These are phyloP conservation scores for Diabrotica virgifera DNA, from an alignment of 1,140 invertebrate species.

Conservation along the genomic window DNA sequence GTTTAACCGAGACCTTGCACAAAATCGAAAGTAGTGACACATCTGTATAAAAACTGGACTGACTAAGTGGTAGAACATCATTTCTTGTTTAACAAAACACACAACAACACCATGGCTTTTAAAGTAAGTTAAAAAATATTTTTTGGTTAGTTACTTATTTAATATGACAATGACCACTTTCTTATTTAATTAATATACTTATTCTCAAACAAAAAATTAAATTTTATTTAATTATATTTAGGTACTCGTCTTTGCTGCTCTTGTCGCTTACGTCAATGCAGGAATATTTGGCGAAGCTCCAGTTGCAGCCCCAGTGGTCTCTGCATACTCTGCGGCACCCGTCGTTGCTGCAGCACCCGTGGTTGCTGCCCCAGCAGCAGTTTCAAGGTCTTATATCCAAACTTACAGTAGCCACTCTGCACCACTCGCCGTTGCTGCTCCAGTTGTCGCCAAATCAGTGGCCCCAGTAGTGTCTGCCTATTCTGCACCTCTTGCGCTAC, in stretches of 20 bases:
- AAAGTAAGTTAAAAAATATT: background rate
- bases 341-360: slow-evolving; percentile 23
- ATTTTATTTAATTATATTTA: slow-evolving; percentile 21
- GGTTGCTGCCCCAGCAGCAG: slow-evolving; percentile 31
- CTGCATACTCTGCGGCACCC: slow-evolving; percentile 23
- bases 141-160: background rate
- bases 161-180: too few species aligned
- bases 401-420: slow-evolving; percentile 54
- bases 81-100: background rate
- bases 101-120: background rate
- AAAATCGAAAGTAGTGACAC: background rate
- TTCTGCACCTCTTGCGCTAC: background rate
- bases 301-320: slow-evolving; percentile 26
- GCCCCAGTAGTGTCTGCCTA: slow-evolving; percentile 40
- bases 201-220: too few species aligned
- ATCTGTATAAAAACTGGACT: background rate
- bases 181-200: too few species aligned
- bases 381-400: slow-evolving; percentile 56
- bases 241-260: slow-evolving; percentile 36
- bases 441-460: slow-evolving; percentile 56
- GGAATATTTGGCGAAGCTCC: slow-evolving; percentile 31
- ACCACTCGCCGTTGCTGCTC: slow-evolving; percentile 32
- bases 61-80: background rate
- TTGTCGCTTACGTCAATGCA: slow-evolving; percentile 41
- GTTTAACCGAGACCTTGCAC: background rate